Evolutionary conservation across 2,113 vertebrate species (phyloP).

Genomic region (Paralichthys olivaceus): DNA sequence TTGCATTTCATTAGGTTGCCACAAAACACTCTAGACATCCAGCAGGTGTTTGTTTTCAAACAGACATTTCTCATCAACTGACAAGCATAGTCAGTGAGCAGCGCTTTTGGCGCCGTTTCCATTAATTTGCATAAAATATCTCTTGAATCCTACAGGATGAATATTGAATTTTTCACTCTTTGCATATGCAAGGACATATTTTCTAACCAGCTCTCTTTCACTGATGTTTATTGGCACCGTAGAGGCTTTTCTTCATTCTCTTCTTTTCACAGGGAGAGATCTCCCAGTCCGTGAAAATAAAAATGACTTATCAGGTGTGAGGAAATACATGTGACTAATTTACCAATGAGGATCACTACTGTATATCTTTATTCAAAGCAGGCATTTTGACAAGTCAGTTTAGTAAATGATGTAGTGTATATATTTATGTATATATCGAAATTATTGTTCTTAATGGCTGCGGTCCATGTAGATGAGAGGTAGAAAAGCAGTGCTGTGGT

Average conservation of each 20-base stretch:
- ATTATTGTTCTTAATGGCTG: neutral
- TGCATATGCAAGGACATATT: constrained; percentile 40
- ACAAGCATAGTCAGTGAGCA: constrained; percentile 44
- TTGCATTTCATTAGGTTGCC: constrained; percentile 23
- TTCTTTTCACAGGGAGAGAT: constrained; percentile 2
- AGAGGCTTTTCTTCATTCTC: neutral
- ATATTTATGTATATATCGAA: too few species aligned
- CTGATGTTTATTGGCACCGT: constrained; percentile 16
- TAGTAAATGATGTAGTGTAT: too few species aligned
- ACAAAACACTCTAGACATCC: constrained; percentile 7
- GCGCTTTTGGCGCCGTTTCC: constrained; percentile 34
- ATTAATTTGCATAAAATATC: constrained; percentile 64
- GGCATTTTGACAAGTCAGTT: too few species aligned
- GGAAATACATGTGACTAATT: too few species aligned
- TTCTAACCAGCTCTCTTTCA: neutral
- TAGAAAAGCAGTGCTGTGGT: neutral
- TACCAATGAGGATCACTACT: too few species aligned
- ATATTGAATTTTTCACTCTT: constrained; percentile 39
- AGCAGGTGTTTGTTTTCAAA: constrained; percentile 67
- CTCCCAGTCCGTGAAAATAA: neutral
- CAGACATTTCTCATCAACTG: constrained; percentile 54
- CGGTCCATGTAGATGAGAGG: neutral
- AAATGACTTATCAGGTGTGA: too few species aligned
- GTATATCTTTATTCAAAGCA: too few species aligned
- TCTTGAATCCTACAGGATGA: constrained; percentile 25